A percentile compares a stretch with the other conserved stretches of the same genome.
phyloP scores from a whole-genome alignment of 2,888 invertebrate species.

The Xylocampa areola region DNA sequence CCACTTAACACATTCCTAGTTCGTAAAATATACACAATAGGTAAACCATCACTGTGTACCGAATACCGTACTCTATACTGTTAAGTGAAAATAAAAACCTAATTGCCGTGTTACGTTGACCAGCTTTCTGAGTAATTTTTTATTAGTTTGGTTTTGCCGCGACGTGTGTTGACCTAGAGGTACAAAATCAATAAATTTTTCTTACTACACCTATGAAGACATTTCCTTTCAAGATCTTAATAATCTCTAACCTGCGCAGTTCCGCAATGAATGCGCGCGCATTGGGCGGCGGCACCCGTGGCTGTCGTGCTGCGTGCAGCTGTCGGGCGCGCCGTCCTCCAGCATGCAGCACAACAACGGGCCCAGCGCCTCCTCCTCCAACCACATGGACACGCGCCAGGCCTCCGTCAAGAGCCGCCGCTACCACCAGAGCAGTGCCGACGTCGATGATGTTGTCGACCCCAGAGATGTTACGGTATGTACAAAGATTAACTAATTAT shows the following conservation, averaged over 20 bases:
- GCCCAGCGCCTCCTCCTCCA: conserved; percentile 73
- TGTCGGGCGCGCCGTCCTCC: conserved; percentile 72
- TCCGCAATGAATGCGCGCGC: conserved; percentile 85
- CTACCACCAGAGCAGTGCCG: conserved; percentile 79
- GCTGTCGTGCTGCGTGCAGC: conserved; percentile 83
- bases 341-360: conserved; percentile 64
- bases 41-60: too few species aligned
- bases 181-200: too few species aligned
- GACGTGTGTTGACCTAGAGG: too few species aligned
- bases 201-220: too few species aligned
- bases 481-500: conserved; percentile 2
- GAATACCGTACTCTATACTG: too few species aligned
- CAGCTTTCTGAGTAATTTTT: too few species aligned
- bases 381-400: conserved; percentile 80
- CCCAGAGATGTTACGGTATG: conserved; percentile 84
- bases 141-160: too few species aligned
- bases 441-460: conserved; percentile 79
- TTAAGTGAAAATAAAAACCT: too few species aligned
- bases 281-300: conserved; percentile 82
- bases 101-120: too few species aligned
- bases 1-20: too few species aligned
- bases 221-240: too few species aligned
- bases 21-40: too few species aligned
- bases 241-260: conserved; percentile 63
- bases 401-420: conserved; percentile 80